phyloP scores from a whole-genome alignment of 1,140 invertebrate species.

The Cheumatopsyche charites region DNA sequence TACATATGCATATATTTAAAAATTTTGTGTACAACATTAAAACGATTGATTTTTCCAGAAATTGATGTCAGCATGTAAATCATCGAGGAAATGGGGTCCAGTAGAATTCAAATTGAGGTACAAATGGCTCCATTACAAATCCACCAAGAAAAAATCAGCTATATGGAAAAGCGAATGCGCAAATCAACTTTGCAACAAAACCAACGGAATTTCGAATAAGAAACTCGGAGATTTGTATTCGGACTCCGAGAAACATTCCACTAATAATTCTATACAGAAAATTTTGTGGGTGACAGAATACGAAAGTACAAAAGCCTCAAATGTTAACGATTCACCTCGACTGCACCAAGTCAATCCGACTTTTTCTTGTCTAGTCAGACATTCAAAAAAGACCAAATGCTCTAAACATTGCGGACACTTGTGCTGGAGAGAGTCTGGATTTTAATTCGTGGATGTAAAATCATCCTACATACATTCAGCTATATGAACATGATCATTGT shows the following conservation, averaged over 20 bases:
- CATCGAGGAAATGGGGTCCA: slow-evolving; percentile 63
- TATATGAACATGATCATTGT: too few relatives aligned
- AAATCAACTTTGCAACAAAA: slow-evolving; percentile 1
- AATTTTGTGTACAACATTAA: slow-evolving; percentile 4
- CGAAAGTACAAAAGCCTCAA: neutral
- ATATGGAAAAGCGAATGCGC: neutral
- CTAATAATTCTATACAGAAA: slow-evolving; percentile 33
- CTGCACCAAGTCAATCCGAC: slow-evolving; percentile 1
- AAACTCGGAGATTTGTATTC: slow-evolving; percentile 14
- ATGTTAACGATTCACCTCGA: neutral
- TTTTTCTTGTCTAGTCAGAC: slow-evolving; percentile 10
- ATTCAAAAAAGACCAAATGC: slow-evolving; percentile 16
- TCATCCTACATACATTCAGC: too few relatives aligned
- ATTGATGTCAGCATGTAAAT: slow-evolving; percentile 59
- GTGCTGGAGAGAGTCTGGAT: slow-evolving; percentile 19
- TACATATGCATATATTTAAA: slow-evolving; percentile 5
- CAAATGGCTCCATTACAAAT: slow-evolving; percentile 60
- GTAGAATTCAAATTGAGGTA: slow-evolving; percentile 62
- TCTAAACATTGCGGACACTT: slow-evolving; percentile 18
- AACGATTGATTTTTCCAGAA: slow-evolving; percentile 53
- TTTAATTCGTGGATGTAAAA: too few relatives aligned
- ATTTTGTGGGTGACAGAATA: slow-evolving; percentile 31
- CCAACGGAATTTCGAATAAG: neutral
- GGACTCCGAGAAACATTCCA: slow-evolving; percentile 14
- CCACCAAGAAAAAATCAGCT: slow-evolving; percentile 28